Percentiles rank a stretch among this genome's conserved stretches.
Evolutionary conservation across 2,888 invertebrate genomes (phyloP).

Genomic region (Agonopterix heracliana): DNA sequence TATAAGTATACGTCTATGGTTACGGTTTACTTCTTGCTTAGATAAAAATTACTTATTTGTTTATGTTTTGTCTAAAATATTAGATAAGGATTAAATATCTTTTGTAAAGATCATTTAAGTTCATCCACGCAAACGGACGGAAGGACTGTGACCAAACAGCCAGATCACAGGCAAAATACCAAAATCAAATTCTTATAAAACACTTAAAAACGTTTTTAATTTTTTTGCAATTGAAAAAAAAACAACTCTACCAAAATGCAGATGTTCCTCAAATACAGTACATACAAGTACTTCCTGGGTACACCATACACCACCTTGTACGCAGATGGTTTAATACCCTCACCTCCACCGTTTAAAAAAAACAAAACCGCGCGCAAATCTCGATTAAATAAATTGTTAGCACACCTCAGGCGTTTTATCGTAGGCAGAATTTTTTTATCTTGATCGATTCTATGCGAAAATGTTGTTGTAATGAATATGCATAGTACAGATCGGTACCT

Average conservation of each 20-base stretch:
- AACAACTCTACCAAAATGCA: constrained; percentile 22
- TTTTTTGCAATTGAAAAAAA: neutral
- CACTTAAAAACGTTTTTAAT: neutral
- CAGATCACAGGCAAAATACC: too few relatives aligned
- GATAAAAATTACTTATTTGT: too few relatives aligned
- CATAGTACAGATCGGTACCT: constrained; percentile 46
- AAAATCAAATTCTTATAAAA: too few relatives aligned
- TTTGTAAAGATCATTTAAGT: too few relatives aligned
- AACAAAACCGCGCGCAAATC: constrained; percentile 36
- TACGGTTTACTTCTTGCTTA: too few relatives aligned
- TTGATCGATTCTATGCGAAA: constrained; percentile 53
- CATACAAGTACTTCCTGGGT: constrained; percentile 48
- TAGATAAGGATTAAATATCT: too few relatives aligned
- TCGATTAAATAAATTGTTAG: constrained; percentile 61
- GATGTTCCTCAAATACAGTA: constrained; percentile 32
- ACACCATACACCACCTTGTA: constrained; percentile 54
- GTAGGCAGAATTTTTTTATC: constrained; percentile 40
- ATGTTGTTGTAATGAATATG: constrained; percentile 50
- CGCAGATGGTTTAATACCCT: constrained; percentile 43
- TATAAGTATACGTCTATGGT: too few relatives aligned
- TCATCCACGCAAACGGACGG: too few relatives aligned
- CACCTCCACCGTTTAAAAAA: constrained; percentile 20
- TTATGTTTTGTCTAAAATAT: too few relatives aligned
- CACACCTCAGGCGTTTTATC: constrained; percentile 51
- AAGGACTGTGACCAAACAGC: too few relatives aligned